These are phyloP conservation scores for Macaria liturata DNA, from an alignment of 2,888 invertebrate species.

Conservation along the genomic window DNA sequence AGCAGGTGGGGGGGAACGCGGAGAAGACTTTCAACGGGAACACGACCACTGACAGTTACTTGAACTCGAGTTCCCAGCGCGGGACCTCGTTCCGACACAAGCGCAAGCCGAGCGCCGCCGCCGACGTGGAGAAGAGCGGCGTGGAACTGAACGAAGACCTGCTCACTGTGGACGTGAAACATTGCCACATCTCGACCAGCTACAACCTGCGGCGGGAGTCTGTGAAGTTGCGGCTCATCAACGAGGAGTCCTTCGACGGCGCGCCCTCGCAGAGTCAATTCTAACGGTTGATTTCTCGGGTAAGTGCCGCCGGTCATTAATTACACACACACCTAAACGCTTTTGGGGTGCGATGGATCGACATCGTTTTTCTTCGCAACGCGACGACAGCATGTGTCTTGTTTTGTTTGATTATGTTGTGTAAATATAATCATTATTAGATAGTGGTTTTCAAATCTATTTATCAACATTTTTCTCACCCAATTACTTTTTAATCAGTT, in stretches of 20 bases:
- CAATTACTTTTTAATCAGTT: too few relatives aligned
- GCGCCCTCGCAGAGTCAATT: constrained; percentile 74
- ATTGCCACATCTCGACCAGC: constrained; percentile 78
- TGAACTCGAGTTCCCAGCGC: constrained; percentile 82
- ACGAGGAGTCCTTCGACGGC: constrained; percentile 76
- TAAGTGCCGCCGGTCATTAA: constrained; percentile 43
- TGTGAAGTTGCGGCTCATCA: constrained; percentile 72
- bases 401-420: constrained; percentile 5
- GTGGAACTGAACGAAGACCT: constrained; percentile 75
- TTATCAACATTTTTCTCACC: too few relatives aligned
- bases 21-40: constrained; percentile 90
- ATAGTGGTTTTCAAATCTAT: too few relatives aligned
- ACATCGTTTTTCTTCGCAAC: constrained; percentile 7
- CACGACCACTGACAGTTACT: constrained; percentile 87
- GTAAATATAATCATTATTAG: too few relatives aligned
- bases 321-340: constrained; percentile 19
- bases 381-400: neutral
- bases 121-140: constrained; percentile 83
- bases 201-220: constrained; percentile 76
- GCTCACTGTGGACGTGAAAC: constrained; percentile 72
- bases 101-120: constrained; percentile 84
- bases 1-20: constrained; percentile 82
- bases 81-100: constrained; percentile 79
- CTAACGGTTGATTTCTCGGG: constrained; percentile 74
- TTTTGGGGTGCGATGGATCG: constrained; percentile 3